These are phyloP conservation scores for Pantherophis vulpinus DNA, from an alignment of 2,797 vertebrate genomes.

Conservation along the genomic window DNA sequence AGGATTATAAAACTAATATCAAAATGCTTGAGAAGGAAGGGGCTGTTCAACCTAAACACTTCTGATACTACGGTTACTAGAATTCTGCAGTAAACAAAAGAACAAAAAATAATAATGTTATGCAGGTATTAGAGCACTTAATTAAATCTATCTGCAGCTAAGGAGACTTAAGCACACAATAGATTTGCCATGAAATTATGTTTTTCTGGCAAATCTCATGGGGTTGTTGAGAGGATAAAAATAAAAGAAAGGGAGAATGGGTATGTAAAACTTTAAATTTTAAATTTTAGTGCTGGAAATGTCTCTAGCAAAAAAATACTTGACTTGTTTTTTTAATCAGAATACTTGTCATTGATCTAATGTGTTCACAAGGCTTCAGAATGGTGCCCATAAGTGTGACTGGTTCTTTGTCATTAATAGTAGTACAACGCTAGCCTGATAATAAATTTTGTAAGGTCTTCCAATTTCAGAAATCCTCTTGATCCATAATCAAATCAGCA, in stretches of 20 bases:
- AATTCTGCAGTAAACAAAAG: not conserved
- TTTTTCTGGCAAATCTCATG: not conserved
- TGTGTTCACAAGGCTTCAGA: constrained; percentile 8
- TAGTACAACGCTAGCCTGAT: constrained; percentile 22
- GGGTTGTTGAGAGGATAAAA: not conserved
- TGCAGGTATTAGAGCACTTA: not conserved
- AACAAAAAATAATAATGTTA: not conserved
- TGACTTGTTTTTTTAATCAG: not conserved
- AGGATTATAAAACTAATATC: not conserved
- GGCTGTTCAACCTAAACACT: not conserved
- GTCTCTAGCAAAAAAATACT: not conserved
- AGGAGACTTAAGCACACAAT: not conserved
- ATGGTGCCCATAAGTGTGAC: constrained; percentile 6
- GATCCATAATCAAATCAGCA: constrained; percentile 17
- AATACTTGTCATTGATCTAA: not conserved
- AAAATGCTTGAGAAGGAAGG: not conserved
- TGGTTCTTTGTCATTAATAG: not conserved
- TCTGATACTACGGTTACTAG: not conserved
- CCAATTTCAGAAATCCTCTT: not conserved
- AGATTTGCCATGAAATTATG: not conserved
- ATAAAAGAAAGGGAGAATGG: not conserved
- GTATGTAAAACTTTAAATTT: not conserved
- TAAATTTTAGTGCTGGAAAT: not conserved
- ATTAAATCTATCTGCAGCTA: not conserved
- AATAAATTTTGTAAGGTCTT: constrained; percentile 13